Evolutionary conservation across 2,113 vertebrate genomes (phyloP).

Genomic region (Scytalopus superciliaris): DNA sequence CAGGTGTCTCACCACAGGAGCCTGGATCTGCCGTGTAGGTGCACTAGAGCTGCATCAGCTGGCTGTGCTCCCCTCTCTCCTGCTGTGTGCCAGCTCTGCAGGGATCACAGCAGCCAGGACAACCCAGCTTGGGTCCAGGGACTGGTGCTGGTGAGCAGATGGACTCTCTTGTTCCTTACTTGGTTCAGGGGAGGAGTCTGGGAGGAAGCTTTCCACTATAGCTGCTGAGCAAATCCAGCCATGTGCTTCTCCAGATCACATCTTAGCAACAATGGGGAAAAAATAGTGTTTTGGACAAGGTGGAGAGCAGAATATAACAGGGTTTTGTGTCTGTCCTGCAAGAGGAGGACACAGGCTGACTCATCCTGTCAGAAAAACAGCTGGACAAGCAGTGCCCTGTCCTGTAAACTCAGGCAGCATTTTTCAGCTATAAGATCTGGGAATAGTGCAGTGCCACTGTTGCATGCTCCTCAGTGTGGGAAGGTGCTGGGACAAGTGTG

Average conservation of each 20-base stretch:
- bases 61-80: not conserved
- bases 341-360: not conserved
- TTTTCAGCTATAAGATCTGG: not conserved
- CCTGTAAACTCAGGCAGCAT: not conserved
- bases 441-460: not conserved
- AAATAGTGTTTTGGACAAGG: not conserved
- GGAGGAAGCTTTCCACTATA: not conserved
- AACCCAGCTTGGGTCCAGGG: not conserved
- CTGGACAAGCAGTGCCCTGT: not conserved
- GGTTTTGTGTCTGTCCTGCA: not conserved
- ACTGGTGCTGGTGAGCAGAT: not conserved
- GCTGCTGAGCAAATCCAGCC: not conserved
- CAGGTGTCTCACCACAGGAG: not conserved
- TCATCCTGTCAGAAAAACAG: not conserved
- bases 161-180: not conserved
- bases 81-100: fast-evolving
- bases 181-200: not conserved
- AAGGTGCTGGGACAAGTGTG: not conserved
- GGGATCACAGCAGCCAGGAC: not conserved
- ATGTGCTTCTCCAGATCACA: not conserved
- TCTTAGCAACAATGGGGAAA: not conserved
- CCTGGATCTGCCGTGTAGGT: not conserved
- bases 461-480: fast-evolving
- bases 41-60: not conserved
- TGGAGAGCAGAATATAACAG: not conserved